Evolutionary conservation across 2,888 invertebrate species (phyloP).

Genomic region (Helobdella robusta): DNA sequence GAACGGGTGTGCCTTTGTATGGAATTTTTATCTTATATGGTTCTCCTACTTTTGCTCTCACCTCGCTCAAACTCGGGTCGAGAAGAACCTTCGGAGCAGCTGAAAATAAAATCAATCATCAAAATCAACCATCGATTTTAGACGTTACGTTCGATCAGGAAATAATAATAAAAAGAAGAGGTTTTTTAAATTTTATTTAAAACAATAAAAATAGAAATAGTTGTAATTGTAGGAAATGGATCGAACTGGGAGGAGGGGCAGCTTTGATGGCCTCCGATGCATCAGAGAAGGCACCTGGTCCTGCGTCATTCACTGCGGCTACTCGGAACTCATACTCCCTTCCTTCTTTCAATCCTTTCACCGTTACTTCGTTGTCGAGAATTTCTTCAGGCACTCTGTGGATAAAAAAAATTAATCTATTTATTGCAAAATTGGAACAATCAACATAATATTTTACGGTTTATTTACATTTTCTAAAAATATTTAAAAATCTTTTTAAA

Average conservation of each 20-base stretch:
- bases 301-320: slow-evolving; percentile 88
- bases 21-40: slow-evolving; percentile 92
- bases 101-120: slow-evolving; percentile 36
- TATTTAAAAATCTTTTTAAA: not conserved
- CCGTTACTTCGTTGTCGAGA: slow-evolving; percentile 74
- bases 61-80: slow-evolving; percentile 63
- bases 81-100: slow-evolving; percentile 84
- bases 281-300: slow-evolving; percentile 84
- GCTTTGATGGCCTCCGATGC: slow-evolving; percentile 83
- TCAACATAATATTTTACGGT: not conserved
- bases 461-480: not conserved
- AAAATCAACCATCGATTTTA: not conserved
- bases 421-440: not conserved
- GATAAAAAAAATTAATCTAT: slow-evolving; percentile 3
- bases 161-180: not conserved
- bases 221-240: too few relatives aligned
- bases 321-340: slow-evolving; percentile 97
- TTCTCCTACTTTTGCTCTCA: slow-evolving; percentile 88
- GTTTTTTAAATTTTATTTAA: not conserved
- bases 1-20: slow-evolving; percentile 70
- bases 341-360: slow-evolving; percentile 72
- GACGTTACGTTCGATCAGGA: too few relatives aligned
- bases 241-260: slow-evolving; percentile 71
- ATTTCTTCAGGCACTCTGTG: slow-evolving; percentile 58
- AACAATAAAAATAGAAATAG: not conserved